Conservation (phyloP, 2,888 invertebrate species). For the Aphidius colemani region DNA sequence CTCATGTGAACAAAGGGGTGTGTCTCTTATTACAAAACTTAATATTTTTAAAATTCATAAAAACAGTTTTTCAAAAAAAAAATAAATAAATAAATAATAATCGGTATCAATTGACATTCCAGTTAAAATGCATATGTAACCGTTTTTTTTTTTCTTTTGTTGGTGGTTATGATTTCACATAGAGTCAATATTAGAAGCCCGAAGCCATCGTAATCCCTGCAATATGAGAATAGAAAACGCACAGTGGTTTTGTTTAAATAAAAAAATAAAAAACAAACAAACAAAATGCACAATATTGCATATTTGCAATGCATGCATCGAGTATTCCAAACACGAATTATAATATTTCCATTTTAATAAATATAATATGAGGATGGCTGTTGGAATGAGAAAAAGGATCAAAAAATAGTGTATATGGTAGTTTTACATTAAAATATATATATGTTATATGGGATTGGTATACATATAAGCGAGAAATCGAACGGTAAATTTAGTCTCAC, state of each 20-base stretch:
- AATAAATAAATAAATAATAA: background rate
- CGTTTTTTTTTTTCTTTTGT: too few relatives aligned
- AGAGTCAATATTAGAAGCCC: too few relatives aligned
- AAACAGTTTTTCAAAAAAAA: background rate
- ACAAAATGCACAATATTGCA: background rate
- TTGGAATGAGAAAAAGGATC: too few relatives aligned
- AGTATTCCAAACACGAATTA: too few relatives aligned
- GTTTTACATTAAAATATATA: constrained; percentile 11
- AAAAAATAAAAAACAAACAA: background rate
- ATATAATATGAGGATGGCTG: too few relatives aligned
- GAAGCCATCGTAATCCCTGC: background rate
- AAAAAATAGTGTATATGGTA: constrained; percentile 13
- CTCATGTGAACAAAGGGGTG: background rate
- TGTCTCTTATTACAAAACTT: background rate
- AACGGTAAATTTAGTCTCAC: constrained; percentile 28
- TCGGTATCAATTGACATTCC: constrained; percentile 9
- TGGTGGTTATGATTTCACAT: too few relatives aligned
- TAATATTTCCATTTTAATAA: too few relatives aligned
- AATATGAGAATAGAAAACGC: background rate
- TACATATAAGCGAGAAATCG: constrained; percentile 24
- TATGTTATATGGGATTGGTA: constrained; percentile 10
- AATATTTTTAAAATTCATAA: background rate
- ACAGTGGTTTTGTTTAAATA: too few relatives aligned
- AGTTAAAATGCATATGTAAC: too few relatives aligned
- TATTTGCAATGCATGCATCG: too few relatives aligned